phyloP scores from a whole-genome alignment of 2,797 vertebrate species.

The Anolis apletophallus region DNA sequence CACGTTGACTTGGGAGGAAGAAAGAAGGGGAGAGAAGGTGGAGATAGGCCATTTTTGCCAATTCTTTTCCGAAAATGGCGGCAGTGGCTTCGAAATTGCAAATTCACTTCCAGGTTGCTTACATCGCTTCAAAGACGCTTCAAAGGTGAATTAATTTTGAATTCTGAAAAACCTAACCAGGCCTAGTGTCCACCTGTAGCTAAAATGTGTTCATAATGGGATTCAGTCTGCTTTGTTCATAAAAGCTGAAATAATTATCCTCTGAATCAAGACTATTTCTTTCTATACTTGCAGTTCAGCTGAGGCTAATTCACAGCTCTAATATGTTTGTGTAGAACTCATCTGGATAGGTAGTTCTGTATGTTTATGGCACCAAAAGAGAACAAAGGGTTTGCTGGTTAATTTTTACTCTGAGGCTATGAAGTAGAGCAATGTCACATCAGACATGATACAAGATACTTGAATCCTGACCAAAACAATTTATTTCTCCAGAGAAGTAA shows the following conservation, averaged over 20 bases:
- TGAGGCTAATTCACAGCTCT: neutral
- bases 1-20: too few relatives aligned
- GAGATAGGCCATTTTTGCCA: too few relatives aligned
- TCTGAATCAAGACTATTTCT: neutral
- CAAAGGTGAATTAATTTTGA: too few relatives aligned
- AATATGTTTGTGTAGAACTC: neutral
- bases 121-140: too few relatives aligned
- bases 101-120: too few relatives aligned
- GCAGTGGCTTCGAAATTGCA: too few relatives aligned
- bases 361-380: neutral
- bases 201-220: neutral
- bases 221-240: neutral
- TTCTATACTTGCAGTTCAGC: neutral
- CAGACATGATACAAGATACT: neutral
- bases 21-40: too few relatives aligned
- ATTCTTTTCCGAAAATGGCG: too few relatives aligned
- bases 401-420: neutral
- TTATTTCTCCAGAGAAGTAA: conserved; percentile 49
- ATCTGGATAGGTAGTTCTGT: neutral
- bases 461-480: conserved; percentile 45
- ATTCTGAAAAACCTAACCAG: too few relatives aligned
- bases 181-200: neutral
- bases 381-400: neutral
- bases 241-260: neutral
- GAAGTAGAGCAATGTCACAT: fast-evolving